Base-by-base conservation (phyloP, 2,113 vertebrate species). In the Nipponia nippon region DNA sequence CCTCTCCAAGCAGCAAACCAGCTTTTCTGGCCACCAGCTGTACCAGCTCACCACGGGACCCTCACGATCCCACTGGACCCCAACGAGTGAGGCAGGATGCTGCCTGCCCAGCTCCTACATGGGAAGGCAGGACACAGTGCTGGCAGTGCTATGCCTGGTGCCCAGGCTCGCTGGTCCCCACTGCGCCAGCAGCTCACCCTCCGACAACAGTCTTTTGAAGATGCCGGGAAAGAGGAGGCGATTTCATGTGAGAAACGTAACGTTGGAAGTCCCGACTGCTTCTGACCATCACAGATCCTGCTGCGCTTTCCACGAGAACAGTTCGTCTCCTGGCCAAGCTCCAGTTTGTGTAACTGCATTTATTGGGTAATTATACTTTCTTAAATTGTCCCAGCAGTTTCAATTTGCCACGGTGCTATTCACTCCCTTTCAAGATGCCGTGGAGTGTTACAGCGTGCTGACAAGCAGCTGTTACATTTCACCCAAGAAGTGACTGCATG, bases 401-500 rank as follows among this genome's bases (percentile, higher is more conserved):
- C 95, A 61, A 91, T 97, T 96, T 72, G 87, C 87, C 95, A 93
- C 0, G 4, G 86, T 87, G 66, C 80, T 72, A 16, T 53, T 92
- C 72, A 10, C 73, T 85, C 79, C 91, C 87, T 95, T 94, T 92
- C 81, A 94, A 91, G 95, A 62, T 72, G 89, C 89, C 0, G 2
- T 16, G 49, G 79, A 82, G 82, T 29, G 49, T 67, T 50, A 70
- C 9, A 6, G 67, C 3, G 2, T 44, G 55, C 85, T 84, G 90
- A 92, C 67, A 75, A 90, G 65, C 83, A 95, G 94, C 96, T 95
- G 92, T 29, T 90, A 40, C 0, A 1, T 49, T 34, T 89, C 91
- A 79, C 83, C 76, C 80, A 61, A 34, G 40, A 76, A 90, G 69
- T 26, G 46, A 76, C 69, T 67, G 59, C 34, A 3, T 1, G 46